A percentile compares a stretch with the other conserved stretches of the same genome.
Evolutionary conservation across 2,888 invertebrate species (phyloP).

Genomic region (Endomychus coccineus): DNA sequence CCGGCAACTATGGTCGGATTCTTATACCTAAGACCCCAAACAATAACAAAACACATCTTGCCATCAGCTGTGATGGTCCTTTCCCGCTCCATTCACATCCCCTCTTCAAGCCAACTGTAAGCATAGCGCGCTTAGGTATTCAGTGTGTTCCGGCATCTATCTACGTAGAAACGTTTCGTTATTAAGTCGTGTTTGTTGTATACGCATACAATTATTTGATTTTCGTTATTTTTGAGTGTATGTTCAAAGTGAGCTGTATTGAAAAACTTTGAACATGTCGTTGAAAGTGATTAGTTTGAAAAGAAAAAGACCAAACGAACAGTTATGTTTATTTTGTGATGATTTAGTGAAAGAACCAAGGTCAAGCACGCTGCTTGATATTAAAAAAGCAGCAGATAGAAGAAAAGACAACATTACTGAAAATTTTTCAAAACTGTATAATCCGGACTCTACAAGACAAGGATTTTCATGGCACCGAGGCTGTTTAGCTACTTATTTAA

Average conservation of each 20-base stretch:
- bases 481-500: slow-evolving; percentile 17
- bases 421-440: slow-evolving; percentile 18
- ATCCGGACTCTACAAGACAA: slow-evolving; percentile 17
- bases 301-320: slow-evolving; percentile 14
- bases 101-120: slow-evolving; percentile 3
- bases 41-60: too few relatives aligned
- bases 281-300: slow-evolving; percentile 16
- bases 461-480: slow-evolving; percentile 18
- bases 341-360: slow-evolving; percentile 18
- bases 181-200: slow-evolving; percentile 7
- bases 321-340: slow-evolving; percentile 18
- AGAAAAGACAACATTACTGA: slow-evolving; percentile 17
- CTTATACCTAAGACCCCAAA: too few relatives aligned
- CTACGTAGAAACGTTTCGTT: slow-evolving; percentile 5
- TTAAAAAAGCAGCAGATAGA: slow-evolving; percentile 19
- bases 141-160: slow-evolving; percentile 9
- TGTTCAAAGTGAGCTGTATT: slow-evolving; percentile 16
- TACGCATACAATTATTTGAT: too few relatives aligned
- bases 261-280: slow-evolving; percentile 15
- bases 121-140: slow-evolving; percentile 9
- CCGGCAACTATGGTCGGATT: too few relatives aligned
- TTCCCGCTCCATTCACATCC: too few relatives aligned
- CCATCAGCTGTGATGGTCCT: too few relatives aligned
- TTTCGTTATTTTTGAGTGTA: slow-evolving; percentile 8
- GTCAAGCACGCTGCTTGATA: slow-evolving; percentile 14